Conservation (phyloP, 2,113 vertebrate species). For the Hydropotes inermis region DNA sequence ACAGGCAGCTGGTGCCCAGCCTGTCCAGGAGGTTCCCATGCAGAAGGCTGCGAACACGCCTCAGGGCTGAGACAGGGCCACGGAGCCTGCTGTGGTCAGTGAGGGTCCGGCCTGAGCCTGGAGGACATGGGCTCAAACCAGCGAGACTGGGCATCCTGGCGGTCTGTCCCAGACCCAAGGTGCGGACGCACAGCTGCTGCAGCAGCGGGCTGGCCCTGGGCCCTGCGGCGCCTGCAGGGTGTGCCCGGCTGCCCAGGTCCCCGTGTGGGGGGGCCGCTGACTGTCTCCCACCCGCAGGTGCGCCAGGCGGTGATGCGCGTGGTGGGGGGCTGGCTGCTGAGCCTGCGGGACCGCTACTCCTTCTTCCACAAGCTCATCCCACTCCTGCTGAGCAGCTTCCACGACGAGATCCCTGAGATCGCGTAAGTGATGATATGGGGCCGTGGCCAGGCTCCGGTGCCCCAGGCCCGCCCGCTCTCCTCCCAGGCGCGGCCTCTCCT, state of each 20-base stretch:
- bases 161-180: not conserved
- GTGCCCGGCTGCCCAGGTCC: too few species aligned
- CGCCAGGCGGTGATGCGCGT: slow-evolving; percentile 88
- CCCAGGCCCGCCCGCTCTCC: not conserved
- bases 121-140: accelerated
- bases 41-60: accelerated
- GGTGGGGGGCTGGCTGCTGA: slow-evolving; percentile 91
- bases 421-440: slow-evolving; percentile 74
- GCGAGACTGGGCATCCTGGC: accelerated
- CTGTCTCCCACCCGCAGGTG: slow-evolving; percentile 81
- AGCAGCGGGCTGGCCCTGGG: not conserved
- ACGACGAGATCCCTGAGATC: slow-evolving; percentile 91
- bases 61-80: not conserved
- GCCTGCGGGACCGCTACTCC: slow-evolving; percentile 92
- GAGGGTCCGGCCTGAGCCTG: not conserved
- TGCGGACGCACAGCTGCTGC: accelerated
- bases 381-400: slow-evolving; percentile 89
- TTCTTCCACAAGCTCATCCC: slow-evolving; percentile 95
- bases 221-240: not conserved
- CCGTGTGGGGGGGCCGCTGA: not conserved
- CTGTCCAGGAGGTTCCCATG: not conserved
- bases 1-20: accelerated
- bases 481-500: not conserved
- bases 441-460: accelerated
- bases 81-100: accelerated